Base-by-base conservation (phyloP, 2,113 vertebrate genomes). In the Cricetomys ansorgei region DNA sequence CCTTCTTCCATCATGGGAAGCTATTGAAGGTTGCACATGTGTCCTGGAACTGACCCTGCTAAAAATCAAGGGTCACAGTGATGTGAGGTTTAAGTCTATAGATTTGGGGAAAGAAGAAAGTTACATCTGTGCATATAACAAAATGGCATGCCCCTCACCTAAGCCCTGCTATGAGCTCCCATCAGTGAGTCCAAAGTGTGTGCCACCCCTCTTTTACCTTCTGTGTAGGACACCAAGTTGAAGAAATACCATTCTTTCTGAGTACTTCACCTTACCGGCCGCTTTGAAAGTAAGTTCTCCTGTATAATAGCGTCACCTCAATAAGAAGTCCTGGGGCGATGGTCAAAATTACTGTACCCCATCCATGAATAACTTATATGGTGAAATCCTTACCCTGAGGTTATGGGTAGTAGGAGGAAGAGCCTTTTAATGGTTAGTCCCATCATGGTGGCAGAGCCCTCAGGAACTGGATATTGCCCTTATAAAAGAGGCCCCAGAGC, bases 1-100 rank as follows among this genome's bases (percentile, higher is more conserved):
- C 45, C 73, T 57, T 95, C 67, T 91, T 92, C 10, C 76, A 97
- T 97, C 89, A 95, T 70, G 92, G 79, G 85, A 91, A 95, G 85
- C 77, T 87, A 76, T 0, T 67, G n/a, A 92, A 88, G 65, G 94
- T 73, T 62, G 19, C 40, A 86, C 34, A 29, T 72, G 40, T 95
- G 65, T 92, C 83, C 91, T 80, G 48, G 64, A 92, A 79, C 5
- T 45, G 40, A 27, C 48, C 31, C 31, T 94, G 48, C 64, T 85
- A 34, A 53, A 23, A 59, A 62, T 48, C 83, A 48, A 85, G 48
- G 62, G 62, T 65, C 59, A 85, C 29, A 65, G 62, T 85, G 83
- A 65, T 65, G 16, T 45, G 43, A 85, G 17, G 43, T 48, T 65
- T 34, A 37, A 10, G 16, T 53, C 45, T 50, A 31, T 37, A 37